Percentiles rank a stretch among this genome's conserved stretches.
phyloP scores from a whole-genome alignment of 2,888 invertebrate species.

The Latrodectus hesperus region DNA sequence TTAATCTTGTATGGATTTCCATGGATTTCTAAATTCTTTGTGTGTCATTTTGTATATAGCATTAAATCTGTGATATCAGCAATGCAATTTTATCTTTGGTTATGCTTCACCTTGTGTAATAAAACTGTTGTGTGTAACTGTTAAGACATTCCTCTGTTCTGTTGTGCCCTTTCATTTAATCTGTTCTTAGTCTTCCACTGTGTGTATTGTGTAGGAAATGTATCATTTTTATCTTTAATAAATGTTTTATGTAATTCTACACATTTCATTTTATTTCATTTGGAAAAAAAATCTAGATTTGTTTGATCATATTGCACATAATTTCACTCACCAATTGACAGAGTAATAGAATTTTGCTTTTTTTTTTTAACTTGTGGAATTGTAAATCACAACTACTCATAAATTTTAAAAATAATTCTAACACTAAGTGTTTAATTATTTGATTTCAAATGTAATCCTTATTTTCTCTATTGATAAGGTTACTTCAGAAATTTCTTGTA shows the following conservation, averaged over 20 bases:
- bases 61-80: conserved; percentile 62
- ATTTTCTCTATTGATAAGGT: too few relatives aligned
- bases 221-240: neutral
- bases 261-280: neutral
- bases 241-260: neutral
- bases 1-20: neutral
- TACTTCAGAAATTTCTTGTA: too few relatives aligned
- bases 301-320: too few relatives aligned
- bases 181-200: neutral
- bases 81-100: conserved; percentile 40
- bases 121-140: neutral
- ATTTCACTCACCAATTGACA: too few relatives aligned
- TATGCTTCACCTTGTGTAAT: conserved; percentile 11
- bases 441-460: too few relatives aligned
- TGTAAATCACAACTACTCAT: too few relatives aligned
- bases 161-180: neutral
- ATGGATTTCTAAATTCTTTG: conserved; percentile 22
- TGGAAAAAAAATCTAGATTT: too few relatives aligned
- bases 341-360: too few relatives aligned
- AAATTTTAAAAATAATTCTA: too few relatives aligned
- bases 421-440: too few relatives aligned
- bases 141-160: too few relatives aligned
- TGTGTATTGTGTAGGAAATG: neutral
- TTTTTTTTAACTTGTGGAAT: too few relatives aligned
- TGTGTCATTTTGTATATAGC: conserved; percentile 60